phyloP scores from a whole-genome alignment of 2,113 vertebrate species.

The Xenopus borealis region DNA sequence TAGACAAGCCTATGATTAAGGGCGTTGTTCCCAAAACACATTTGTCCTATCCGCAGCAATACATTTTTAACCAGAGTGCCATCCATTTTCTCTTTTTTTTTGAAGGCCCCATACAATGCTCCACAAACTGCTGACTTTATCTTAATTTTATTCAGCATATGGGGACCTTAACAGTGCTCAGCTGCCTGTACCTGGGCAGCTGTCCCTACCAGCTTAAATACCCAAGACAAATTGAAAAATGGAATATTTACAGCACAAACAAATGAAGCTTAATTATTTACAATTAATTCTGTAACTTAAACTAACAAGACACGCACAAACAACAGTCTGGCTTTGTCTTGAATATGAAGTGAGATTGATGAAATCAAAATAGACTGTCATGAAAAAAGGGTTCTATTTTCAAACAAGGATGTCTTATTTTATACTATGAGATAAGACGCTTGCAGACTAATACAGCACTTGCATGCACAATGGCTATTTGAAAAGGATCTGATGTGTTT shows the following conservation, averaged over 20 bases:
- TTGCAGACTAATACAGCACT: slow-evolving; percentile 25
- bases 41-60: too few relatives aligned
- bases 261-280: not conserved
- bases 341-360: not conserved
- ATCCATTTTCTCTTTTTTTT: too few relatives aligned
- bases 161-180: too few relatives aligned
- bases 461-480: not conserved
- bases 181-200: too few relatives aligned
- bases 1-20: too few relatives aligned
- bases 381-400: slow-evolving; percentile 13
- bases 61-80: too few relatives aligned
- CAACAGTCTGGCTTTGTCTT: slow-evolving; percentile 4
- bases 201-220: too few relatives aligned
- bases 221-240: too few relatives aligned
- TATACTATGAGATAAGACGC: not conserved
- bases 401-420: slow-evolving; percentile 20
- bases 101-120: too few relatives aligned
- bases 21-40: too few relatives aligned
- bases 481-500: not conserved
- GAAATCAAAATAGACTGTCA: slow-evolving; percentile 9
- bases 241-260: not conserved
- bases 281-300: not conserved
- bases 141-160: too few relatives aligned
- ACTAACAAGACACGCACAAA: not conserved
- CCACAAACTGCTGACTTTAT: too few relatives aligned